Percentiles rank a stretch among this genome's conserved stretches.
These are phyloP conservation scores for Druceiella hillmani DNA, from an alignment of 2,888 invertebrate genomes.

Conservation along the genomic window DNA sequence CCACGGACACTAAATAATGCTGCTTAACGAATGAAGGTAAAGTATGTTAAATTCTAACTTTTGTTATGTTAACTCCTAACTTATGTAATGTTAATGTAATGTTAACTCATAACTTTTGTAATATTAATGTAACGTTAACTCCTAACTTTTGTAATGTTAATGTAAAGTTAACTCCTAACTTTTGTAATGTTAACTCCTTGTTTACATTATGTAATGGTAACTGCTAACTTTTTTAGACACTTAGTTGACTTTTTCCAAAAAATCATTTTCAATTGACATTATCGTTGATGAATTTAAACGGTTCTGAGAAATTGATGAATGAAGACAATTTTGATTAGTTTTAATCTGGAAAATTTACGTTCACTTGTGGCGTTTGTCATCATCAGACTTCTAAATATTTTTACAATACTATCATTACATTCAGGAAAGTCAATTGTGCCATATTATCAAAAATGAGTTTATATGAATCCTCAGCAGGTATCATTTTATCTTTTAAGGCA, in stretches of 20 bases:
- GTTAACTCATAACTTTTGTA: no score
- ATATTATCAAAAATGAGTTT: conserved; percentile 10
- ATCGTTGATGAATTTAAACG: conserved; percentile 12
- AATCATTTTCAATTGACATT: conserved; percentile 11
- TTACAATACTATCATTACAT: conserved; percentile 10
- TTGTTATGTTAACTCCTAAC: no score
- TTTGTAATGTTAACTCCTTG: no score
- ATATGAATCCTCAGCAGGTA: conserved; percentile 8
- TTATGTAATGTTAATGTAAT: no score
- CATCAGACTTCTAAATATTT: conserved; percentile 11
- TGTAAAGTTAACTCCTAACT: no score
- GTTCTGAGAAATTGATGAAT: conserved; percentile 6
- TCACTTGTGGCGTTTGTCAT: conserved; percentile 9
- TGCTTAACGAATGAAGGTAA: no score
- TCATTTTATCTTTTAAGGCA: no score
- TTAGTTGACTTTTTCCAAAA: conserved; percentile 6
- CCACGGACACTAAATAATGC: no score
- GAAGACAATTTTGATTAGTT: conserved; percentile 10
- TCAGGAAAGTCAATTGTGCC: conserved; percentile 11
- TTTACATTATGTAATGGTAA: no score
- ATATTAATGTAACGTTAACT: no score
- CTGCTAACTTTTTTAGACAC: conserved; percentile 7
- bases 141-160: no score
- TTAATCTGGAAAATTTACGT: conserved; percentile 10
- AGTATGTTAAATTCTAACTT: no score